Percentiles rank a stretch among this genome's conserved stretches.
These are phyloP conservation scores for Ennomos erosarius DNA, from an alignment of 2,888 invertebrate species.

Conservation along the genomic window DNA sequence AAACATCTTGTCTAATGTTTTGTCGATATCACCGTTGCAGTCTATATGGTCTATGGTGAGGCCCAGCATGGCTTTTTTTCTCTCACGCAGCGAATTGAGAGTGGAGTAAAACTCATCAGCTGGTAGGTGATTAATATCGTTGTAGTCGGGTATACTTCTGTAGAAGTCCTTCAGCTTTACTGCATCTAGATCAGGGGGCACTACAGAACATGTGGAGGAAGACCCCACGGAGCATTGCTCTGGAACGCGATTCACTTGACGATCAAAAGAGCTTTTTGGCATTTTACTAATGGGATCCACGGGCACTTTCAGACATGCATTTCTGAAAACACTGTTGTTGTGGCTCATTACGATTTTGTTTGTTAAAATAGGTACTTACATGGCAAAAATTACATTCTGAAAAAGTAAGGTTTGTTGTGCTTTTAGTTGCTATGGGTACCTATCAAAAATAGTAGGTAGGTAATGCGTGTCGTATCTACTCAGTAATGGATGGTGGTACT, in stretches of 20 bases:
- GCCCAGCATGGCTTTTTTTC: slow-evolving; percentile 83
- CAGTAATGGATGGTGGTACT: too few species aligned
- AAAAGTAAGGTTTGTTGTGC: slow-evolving; percentile 33
- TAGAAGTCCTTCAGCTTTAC: slow-evolving; percentile 89
- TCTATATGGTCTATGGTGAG: slow-evolving; percentile 66
- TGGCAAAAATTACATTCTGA: slow-evolving; percentile 8
- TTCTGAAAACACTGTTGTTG: slow-evolving; percentile 87
- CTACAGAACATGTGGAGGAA: slow-evolving; percentile 61
- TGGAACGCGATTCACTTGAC: slow-evolving; percentile 70
- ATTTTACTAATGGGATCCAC: slow-evolving; percentile 89
- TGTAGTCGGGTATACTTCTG: slow-evolving; percentile 92
- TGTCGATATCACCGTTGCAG: slow-evolving; percentile 49
- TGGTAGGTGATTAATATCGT: slow-evolving; percentile 90
- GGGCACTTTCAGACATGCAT: slow-evolving; percentile 90
- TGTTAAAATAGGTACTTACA: slow-evolving; percentile 22
- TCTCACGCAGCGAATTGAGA: slow-evolving; percentile 87
- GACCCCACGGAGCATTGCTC: slow-evolving; percentile 73
- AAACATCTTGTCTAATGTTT: slow-evolving; percentile 43
- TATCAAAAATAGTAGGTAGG: slow-evolving; percentile 5
- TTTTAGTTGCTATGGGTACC: slow-evolving; percentile 43
- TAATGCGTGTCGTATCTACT: too few species aligned
- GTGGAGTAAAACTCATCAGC: slow-evolving; percentile 91
- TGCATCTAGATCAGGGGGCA: slow-evolving; percentile 74
- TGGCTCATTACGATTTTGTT: slow-evolving; percentile 69
- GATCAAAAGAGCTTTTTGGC: slow-evolving; percentile 89